Percentiles rank a stretch among this genome's conserved stretches.
Conservation (phyloP, 2,888 invertebrate species). For the Cantharis rufa region DNA sequence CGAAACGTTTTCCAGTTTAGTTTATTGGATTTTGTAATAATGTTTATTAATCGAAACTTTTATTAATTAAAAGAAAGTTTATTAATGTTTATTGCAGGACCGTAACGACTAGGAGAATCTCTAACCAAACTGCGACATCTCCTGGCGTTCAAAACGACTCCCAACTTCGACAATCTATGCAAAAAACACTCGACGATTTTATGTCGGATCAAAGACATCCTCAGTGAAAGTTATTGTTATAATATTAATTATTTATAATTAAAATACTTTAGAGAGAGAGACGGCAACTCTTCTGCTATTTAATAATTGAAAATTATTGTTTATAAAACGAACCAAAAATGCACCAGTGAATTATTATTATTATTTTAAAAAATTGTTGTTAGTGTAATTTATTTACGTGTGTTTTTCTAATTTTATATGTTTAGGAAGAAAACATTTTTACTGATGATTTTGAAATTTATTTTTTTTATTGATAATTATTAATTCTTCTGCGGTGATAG, state of each 20-base stretch:
- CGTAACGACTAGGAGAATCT: conserved; percentile 58
- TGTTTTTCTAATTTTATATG: conserved; percentile 20
- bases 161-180: conserved; percentile 58
- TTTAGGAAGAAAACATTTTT: neutral
- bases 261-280: neutral
- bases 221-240: conserved; percentile 37
- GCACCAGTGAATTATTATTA: conserved; percentile 7
- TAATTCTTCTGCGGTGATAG: neutral
- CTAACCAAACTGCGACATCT: conserved; percentile 52
- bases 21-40: too few relatives aligned
- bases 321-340: conserved; percentile 7
- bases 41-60: neutral
- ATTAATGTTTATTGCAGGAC: conserved; percentile 52
- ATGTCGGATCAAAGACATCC: conserved; percentile 60
- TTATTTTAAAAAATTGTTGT: neutral
- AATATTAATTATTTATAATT: conserved; percentile 7
- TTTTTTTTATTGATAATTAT: neutral
- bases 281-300: neutral
- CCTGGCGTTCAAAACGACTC: conserved; percentile 42
- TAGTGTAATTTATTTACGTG: conserved; percentile 9
- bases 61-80: too few relatives aligned
- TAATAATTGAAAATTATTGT: neutral
- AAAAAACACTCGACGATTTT: conserved; percentile 60
- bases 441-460: neutral
- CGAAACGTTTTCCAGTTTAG: too few relatives aligned